A percentile compares a stretch with the other conserved stretches of the same genome.
Evolutionary conservation across 2,888 invertebrate species (phyloP).

Genomic region (Pycnomerus fuliginosus): DNA sequence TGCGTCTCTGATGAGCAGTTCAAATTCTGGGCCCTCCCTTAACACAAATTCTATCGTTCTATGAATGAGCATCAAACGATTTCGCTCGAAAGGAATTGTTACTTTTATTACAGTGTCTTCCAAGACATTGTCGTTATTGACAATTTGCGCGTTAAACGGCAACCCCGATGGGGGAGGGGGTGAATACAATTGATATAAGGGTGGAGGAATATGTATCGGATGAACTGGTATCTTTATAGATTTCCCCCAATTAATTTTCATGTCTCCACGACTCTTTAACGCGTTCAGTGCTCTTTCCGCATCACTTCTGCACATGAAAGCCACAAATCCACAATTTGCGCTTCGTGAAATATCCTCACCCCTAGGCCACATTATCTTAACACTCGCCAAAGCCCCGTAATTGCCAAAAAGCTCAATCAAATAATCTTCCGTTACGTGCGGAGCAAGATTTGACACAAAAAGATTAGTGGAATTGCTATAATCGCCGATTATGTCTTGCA

Average conservation of each 20-base stretch:
- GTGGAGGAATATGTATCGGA: constrained; percentile 94
- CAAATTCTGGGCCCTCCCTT: constrained; percentile 97
- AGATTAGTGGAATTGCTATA: constrained; percentile 97
- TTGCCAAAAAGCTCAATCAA: constrained; percentile 96
- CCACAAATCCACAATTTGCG: constrained; percentile 97
- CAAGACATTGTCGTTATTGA: constrained; percentile 20
- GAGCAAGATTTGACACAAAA: constrained; percentile 94
- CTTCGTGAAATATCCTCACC: constrained; percentile 90
- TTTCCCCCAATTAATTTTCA: constrained; percentile 97
- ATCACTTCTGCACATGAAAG: constrained; percentile 97
- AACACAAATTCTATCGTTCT: constrained; percentile 99
- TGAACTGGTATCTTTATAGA: constrained; percentile 92
- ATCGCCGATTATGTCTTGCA: constrained; percentile 80
- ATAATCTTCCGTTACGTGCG: constrained; percentile 92
- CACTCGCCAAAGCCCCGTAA: constrained; percentile 95
- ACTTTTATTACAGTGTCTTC: constrained; percentile 63
- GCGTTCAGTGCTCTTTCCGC: constrained; percentile 86
- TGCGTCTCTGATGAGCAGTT: constrained; percentile 97
- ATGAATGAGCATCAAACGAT: constrained; percentile 87
- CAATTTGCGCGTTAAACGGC: constrained; percentile 97
- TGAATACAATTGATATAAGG: constrained; percentile 69
- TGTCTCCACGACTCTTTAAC: constrained; percentile 85
- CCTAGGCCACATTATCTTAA: constrained; percentile 99
- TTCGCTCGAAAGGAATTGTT: constrained; percentile 59
- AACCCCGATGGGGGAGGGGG: constrained; percentile 90